A percentile compares a stretch with the other conserved stretches of the same genome.
These are phyloP conservation scores for Chaenocephalus aceratus DNA, from an alignment of 2,113 vertebrate genomes.

Conservation along the genomic window DNA sequence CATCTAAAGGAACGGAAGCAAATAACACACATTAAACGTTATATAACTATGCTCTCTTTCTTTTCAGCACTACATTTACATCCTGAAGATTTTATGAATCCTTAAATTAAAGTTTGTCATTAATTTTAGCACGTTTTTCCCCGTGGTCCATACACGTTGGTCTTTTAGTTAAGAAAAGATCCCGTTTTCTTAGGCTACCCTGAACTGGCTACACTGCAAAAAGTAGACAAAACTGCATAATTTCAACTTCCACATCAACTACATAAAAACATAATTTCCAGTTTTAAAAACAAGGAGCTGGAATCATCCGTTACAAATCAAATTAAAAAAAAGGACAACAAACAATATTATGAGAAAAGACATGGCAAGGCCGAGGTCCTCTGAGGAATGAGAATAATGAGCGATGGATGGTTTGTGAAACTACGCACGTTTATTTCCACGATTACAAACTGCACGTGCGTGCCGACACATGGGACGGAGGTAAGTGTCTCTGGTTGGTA, in stretches of 20 bases:
- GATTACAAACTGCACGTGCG: conserved; percentile 62
- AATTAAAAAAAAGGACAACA: conserved; percentile 42
- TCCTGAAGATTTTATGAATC: conserved; percentile 52
- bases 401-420: conserved; percentile 62
- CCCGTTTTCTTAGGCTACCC: conserved; percentile 49
- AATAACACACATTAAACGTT: conserved; percentile 48
- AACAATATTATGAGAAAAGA: conserved; percentile 52
- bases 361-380: conserved; percentile 52
- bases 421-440: conserved; percentile 55
- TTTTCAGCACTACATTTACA: conserved; percentile 68
- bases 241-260: conserved; percentile 27
- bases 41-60: conserved; percentile 33
- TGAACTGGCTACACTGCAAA: conserved; percentile 56
- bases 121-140: conserved; percentile 28
- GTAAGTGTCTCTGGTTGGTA: conserved; percentile 70
- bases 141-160: conserved; percentile 48
- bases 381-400: conserved; percentile 69
- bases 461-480: conserved; percentile 62
- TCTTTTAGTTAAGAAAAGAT: conserved; percentile 34
- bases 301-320: conserved; percentile 31
- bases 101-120: conserved; percentile 62
- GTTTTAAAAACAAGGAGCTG: conserved; percentile 60
- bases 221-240: conserved; percentile 42
- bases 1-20: conserved; percentile 45
- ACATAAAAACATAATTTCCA: conserved; percentile 65